These are phyloP conservation scores for Hirtodrosophila confusa DNA, from an alignment of 2,888 invertebrate species.

Conservation along the genomic window DNA sequence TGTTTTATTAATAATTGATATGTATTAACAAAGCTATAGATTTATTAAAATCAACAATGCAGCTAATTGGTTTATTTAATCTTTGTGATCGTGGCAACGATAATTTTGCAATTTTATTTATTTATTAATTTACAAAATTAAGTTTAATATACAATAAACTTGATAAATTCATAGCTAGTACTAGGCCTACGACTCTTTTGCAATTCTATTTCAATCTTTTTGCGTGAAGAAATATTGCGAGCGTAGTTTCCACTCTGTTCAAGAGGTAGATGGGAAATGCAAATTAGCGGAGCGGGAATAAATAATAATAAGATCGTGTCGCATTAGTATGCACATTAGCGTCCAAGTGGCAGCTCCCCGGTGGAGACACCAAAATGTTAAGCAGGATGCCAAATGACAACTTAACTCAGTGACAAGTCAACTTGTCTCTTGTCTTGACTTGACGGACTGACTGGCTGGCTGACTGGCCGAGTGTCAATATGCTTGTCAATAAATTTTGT, in stretches of 20 bases:
- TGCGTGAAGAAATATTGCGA: too few relatives aligned
- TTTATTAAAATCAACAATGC: too few relatives aligned
- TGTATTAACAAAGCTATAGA: too few relatives aligned
- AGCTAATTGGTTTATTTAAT: too few relatives aligned
- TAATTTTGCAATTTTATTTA: too few relatives aligned
- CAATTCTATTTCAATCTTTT: too few relatives aligned
- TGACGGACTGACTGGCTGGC: constrained; percentile 31
- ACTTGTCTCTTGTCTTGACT: constrained; percentile 49
- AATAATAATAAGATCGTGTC: constrained; percentile 1
- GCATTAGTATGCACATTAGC: constrained; percentile 62
- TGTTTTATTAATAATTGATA: too few relatives aligned
- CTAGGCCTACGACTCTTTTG: too few relatives aligned
- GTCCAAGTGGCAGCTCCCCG: constrained; percentile 56
- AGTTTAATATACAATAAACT: too few relatives aligned
- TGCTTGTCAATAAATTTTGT: constrained; percentile 71
- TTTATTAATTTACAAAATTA: too few relatives aligned
- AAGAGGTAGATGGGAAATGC: constrained; percentile 8
- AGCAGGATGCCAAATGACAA: constrained; percentile 67
- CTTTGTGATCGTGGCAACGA: too few relatives aligned
- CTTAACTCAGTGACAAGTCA: constrained; percentile 60
- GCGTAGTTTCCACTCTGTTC: not conserved
- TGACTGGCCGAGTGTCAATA: constrained; percentile 57
- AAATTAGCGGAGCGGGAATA: constrained; percentile 6
- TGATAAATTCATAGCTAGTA: too few relatives aligned
- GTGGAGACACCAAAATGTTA: constrained; percentile 41